A percentile compares a stretch with the other conserved stretches of the same genome.
Evolutionary conservation across 2,888 invertebrate genomes (phyloP).

Genomic region (Deilephila porcellus): DNA sequence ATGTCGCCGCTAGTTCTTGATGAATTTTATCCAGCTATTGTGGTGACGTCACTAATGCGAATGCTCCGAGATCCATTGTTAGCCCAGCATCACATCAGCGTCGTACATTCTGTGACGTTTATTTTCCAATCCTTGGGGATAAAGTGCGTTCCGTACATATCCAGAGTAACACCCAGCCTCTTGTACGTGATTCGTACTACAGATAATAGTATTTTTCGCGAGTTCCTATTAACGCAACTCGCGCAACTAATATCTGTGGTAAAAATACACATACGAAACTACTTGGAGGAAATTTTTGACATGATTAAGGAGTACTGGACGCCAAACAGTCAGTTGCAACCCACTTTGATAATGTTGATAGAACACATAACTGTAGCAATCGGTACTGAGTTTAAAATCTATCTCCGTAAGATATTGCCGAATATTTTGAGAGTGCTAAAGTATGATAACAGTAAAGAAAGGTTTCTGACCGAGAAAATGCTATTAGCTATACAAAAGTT

Average conservation of each 20-base stretch:
- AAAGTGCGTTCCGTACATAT: constrained; percentile 96
- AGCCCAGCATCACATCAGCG: constrained; percentile 96
- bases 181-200: constrained; percentile 95
- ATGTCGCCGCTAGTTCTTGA: constrained; percentile 95
- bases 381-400: constrained; percentile 97
- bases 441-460: constrained; percentile 94
- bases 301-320: constrained; percentile 98
- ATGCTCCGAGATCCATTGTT: constrained; percentile 96
- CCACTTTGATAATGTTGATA: constrained; percentile 94
- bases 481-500: constrained; percentile 95
- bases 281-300: constrained; percentile 96
- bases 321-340: constrained; percentile 92
- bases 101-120: constrained; percentile 97
- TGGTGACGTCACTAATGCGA: constrained; percentile 96
- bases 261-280: constrained; percentile 97
- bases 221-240: constrained; percentile 97
- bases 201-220: constrained; percentile 91
- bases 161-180: constrained; percentile 94
- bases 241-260: constrained; percentile 97
- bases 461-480: constrained; percentile 92
- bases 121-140: constrained; percentile 98
- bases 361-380: constrained; percentile 97
- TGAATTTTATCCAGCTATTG: constrained; percentile 99
- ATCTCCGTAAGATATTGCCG: constrained; percentile 96
- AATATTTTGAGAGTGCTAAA: constrained; percentile 96